phyloP scores from a whole-genome alignment of 2,113 vertebrate genomes.

The Pipra filicauda region DNA sequence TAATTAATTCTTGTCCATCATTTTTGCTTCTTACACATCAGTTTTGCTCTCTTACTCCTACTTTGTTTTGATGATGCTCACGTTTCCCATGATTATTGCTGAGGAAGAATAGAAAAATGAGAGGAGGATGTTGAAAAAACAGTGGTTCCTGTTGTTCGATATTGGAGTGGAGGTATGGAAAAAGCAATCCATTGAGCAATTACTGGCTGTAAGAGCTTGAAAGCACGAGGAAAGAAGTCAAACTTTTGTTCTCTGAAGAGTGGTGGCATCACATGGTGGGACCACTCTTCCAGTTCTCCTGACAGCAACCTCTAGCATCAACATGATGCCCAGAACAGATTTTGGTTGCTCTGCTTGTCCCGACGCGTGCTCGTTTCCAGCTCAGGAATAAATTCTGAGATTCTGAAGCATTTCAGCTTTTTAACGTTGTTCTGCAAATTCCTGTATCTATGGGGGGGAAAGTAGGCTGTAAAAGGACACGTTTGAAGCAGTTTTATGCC shows the following conservation, averaged over 20 bases:
- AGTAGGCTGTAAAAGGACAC: not conserved
- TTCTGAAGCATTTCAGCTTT: not conserved
- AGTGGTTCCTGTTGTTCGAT: not conserved
- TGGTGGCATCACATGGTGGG: not conserved
- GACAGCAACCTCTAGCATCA: not conserved
- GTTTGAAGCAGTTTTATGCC: not conserved
- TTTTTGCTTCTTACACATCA: not conserved
- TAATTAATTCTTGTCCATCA: not conserved
- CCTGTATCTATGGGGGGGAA: not conserved
- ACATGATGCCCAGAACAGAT: not conserved
- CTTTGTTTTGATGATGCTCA: not conserved
- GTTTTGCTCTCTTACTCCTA: not conserved
- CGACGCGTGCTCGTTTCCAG: not conserved
- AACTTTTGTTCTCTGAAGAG: not conserved
- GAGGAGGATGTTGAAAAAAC: not conserved
- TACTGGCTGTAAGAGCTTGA: not conserved
- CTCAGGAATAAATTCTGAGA: not conserved
- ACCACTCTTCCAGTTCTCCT: not conserved
- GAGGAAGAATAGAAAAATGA: not conserved
- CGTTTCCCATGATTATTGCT: not conserved
- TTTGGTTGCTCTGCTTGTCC: not conserved
- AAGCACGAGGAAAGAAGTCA: not conserved
- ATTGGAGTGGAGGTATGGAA: not conserved
- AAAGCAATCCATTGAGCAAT: not conserved
- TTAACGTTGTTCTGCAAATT: not conserved